Conservation (phyloP, 37 sponge, comb jelly and placozoan genomes). For the Corticium candelabrum region DNA sequence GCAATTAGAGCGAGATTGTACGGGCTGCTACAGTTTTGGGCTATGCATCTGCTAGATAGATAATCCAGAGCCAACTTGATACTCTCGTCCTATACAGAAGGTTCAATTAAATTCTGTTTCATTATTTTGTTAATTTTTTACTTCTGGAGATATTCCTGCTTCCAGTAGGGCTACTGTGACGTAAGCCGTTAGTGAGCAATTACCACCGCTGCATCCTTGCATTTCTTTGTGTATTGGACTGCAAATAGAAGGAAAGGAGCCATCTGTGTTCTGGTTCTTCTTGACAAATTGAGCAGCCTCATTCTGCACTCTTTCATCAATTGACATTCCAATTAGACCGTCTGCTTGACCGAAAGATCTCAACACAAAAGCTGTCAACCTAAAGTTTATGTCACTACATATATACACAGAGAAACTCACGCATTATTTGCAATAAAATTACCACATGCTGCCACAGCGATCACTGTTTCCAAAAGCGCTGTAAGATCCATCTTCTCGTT, state of each 20-base stretch:
- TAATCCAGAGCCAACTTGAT: not conserved
- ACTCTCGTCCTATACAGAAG: not conserved
- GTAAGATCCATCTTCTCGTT: slow-evolving; percentile 5
- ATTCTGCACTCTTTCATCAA: not conserved
- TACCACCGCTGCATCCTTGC: not conserved
- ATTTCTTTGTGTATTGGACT: not conserved
- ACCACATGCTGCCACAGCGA: slow-evolving; percentile 16
- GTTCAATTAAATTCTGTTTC: no score
- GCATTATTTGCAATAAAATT: no score
- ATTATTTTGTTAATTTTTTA: no score
- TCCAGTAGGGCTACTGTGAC: not conserved
- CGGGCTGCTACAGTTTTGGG: not conserved
- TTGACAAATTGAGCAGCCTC: not conserved
- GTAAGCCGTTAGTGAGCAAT: not conserved
- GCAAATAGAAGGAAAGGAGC: not conserved
- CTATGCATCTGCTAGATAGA: not conserved
- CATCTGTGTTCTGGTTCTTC: not conserved
- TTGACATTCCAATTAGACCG: not conserved
- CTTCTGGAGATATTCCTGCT: not conserved
- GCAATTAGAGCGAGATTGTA: slow-evolving; percentile 2
- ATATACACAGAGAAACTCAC: no score
- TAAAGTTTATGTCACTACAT: no score
- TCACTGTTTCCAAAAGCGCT: slow-evolving; percentile 17
- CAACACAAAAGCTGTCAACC: slow-evolving; percentile 12
- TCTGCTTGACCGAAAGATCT: slow-evolving; percentile 7